Percentiles rank a stretch among this genome's conserved stretches.
These are phyloP conservation scores for Heliconius hermathena DNA, from an alignment of 1,140 invertebrate genomes.

Conservation along the genomic window DNA sequence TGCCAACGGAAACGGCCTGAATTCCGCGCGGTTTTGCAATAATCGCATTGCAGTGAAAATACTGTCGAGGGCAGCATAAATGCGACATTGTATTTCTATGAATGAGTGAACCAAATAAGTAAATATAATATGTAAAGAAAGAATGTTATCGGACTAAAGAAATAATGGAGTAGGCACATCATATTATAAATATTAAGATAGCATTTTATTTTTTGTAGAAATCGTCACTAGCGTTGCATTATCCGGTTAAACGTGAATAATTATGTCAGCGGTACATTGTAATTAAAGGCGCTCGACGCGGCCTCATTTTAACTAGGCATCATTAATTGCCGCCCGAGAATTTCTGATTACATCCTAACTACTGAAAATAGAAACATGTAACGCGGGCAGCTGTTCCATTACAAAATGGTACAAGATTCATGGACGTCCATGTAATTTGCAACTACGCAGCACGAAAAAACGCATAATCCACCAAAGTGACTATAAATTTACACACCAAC, in stretches of 20 bases:
- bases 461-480: conserved; percentile 62
- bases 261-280: conserved; percentile 70
- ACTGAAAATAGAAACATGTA: conserved; percentile 68
- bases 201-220: conserved; percentile 53
- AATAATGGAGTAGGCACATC: conserved; percentile 45
- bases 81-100: conserved; percentile 55
- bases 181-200: conserved; percentile 37
- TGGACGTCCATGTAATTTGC: conserved; percentile 61
- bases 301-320: conserved; percentile 43
- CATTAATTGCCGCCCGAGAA: conserved; percentile 53
- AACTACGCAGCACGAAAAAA: conserved; percentile 61
- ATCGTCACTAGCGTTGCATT: conserved; percentile 44
- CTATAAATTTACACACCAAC: conserved; percentile 75
- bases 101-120: conserved; percentile 52
- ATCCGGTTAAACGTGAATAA: conserved; percentile 71
- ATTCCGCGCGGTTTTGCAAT: conserved; percentile 53
- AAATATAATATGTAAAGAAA: conserved; percentile 30
- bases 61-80: conserved; percentile 47
- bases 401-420: conserved; percentile 56
- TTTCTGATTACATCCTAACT: conserved; percentile 62
- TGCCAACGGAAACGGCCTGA: conserved; percentile 53
- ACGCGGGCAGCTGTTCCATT: conserved; percentile 67
- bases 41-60: conserved; percentile 49
- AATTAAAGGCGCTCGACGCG: conserved; percentile 54
- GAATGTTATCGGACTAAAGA: conserved; percentile 56